Evolutionary conservation across 2,888 invertebrate genomes (phyloP).

Genomic region (Dinocampus coccinellae): DNA sequence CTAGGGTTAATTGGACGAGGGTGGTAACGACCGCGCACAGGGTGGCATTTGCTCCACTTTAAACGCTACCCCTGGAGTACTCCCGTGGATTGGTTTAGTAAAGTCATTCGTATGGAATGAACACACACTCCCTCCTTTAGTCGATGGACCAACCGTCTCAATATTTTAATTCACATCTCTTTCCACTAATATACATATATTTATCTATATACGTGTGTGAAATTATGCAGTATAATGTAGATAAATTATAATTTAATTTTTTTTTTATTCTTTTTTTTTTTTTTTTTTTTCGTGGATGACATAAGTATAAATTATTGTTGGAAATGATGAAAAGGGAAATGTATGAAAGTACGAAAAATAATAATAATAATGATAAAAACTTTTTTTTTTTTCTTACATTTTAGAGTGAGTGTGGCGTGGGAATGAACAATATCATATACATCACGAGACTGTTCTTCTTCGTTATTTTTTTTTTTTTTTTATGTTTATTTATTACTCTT

Average conservation of each 20-base stretch:
- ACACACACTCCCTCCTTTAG: conserved; percentile 19
- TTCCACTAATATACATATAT: too few relatives aligned
- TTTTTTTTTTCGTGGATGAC: background rate
- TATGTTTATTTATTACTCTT: too few relatives aligned
- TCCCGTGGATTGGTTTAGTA: conserved; percentile 32
- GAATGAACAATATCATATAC: conserved; percentile 13
- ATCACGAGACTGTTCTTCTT: background rate
- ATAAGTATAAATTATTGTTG: background rate
- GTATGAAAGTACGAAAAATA: background rate
- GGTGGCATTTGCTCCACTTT: conserved; percentile 31
- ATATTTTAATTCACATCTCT: too few relatives aligned
- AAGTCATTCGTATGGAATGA: conserved; percentile 19
- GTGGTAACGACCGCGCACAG: conserved; percentile 32
- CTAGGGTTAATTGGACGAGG: conserved; percentile 37
- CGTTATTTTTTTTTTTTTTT: conserved; percentile 18
- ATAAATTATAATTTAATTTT: too few relatives aligned
- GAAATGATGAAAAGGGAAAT: background rate
- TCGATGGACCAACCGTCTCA: too few relatives aligned
- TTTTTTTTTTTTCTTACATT: background rate
- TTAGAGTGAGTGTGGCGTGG: conserved; percentile 4
- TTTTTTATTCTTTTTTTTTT: too few relatives aligned
- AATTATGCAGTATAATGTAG: too few relatives aligned
- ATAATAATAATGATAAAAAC: background rate
- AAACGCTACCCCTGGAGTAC: conserved; percentile 34
- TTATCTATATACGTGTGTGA: background rate